phyloP scores from a whole-genome alignment of 2,797 vertebrate species.

The Ambastaia sidthimunki region DNA sequence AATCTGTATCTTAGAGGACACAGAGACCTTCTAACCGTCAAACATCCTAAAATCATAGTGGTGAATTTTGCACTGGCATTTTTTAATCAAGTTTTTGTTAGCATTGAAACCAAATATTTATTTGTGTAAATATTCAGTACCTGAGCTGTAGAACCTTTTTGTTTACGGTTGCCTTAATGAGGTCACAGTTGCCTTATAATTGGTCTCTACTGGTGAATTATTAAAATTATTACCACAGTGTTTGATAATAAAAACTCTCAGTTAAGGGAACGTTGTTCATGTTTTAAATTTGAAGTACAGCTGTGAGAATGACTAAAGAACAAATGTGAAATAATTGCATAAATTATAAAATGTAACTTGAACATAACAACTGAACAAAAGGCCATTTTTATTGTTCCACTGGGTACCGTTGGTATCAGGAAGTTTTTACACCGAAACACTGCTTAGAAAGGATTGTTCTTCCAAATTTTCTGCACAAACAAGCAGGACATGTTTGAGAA shows the following conservation, averaged over 20 bases:
- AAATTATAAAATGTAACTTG: not conserved
- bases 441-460: conserved; percentile 13
- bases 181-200: conserved; percentile 14
- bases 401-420: not conserved
- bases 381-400: not conserved
- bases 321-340: conserved; percentile 11
- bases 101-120: not conserved
- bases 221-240: conserved; percentile 1
- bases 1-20: no score
- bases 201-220: conserved; percentile 23
- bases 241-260: conserved; percentile 1
- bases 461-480: conserved; percentile 6
- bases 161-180: not conserved
- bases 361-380: not conserved
- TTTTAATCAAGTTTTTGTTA: not conserved
- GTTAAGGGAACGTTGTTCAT: no score
- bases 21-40: no score
- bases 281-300: conserved; percentile 2
- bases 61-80: no score
- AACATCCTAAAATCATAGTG: no score
- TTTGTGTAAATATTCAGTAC: conserved; percentile 14
- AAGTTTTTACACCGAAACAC: not conserved
- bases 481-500: conserved; percentile 16
- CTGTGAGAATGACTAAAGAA: conserved; percentile 3
- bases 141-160: not conserved